phyloP scores from a whole-genome alignment of 2,888 invertebrate species.

The Tenthredo livida region DNA sequence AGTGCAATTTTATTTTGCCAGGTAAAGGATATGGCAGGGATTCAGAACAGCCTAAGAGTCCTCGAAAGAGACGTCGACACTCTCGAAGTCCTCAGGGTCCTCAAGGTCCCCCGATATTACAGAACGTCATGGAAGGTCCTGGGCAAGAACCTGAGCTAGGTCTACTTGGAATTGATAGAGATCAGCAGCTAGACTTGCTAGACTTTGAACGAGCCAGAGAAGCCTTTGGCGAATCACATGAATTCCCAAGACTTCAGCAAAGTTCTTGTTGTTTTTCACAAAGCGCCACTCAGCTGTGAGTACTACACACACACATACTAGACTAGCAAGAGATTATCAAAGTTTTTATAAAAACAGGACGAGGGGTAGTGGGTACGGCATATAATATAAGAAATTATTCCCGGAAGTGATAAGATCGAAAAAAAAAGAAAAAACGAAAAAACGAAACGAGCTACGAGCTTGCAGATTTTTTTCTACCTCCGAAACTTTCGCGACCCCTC shows the following conservation, averaged over 20 bases:
- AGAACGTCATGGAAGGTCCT: constrained; percentile 66
- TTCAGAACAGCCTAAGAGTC: constrained; percentile 71
- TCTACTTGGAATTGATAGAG: constrained; percentile 71
- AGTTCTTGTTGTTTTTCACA: constrained; percentile 75
- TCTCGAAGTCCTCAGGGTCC: constrained; percentile 69
- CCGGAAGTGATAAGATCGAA: not conserved
- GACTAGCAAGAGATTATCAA: not conserved
- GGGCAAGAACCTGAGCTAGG: constrained; percentile 63
- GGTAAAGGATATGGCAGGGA: constrained; percentile 71
- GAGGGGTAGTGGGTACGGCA: too few relatives aligned
- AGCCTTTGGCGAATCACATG: constrained; percentile 69
- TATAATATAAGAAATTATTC: not conserved
- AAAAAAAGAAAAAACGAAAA: too few relatives aligned
- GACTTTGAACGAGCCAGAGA: constrained; percentile 71
- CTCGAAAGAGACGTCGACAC: constrained; percentile 70
- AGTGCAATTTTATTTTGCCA: constrained; percentile 55
- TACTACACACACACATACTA: constrained; percentile 54
- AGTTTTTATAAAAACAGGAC: not conserved
- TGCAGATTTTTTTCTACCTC: not conserved
- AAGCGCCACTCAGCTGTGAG: constrained; percentile 75
- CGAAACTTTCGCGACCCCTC: not conserved
- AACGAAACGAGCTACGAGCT: not conserved
- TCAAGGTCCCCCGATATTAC: constrained; percentile 59
- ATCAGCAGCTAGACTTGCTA: constrained; percentile 72
- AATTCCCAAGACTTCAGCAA: constrained; percentile 73